Evolutionary conservation across 2,113 vertebrate genomes (phyloP), one percentile per base, ranked within the genome.

Genomic region (Panurus biarmicus): DNA sequence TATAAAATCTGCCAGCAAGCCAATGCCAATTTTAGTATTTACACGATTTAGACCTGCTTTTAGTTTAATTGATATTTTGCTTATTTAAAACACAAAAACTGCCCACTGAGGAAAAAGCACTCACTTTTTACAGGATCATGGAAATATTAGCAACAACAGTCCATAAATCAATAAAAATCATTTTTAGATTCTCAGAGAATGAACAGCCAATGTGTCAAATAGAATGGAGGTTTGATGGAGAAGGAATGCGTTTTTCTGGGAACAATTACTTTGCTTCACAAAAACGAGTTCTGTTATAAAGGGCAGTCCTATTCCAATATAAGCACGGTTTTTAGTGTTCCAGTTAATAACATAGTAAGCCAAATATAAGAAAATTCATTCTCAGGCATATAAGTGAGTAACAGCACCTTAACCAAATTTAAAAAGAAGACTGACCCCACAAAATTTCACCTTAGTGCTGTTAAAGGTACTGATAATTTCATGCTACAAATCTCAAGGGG

Each of bases 121-220:
- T 76, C 25, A 40, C 69, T 85, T 85, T 80, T 83, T 76, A 87
- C 25, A 87, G 57, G 74, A 80, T 80, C 47, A 48, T 47, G 42
- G 74, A 85, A 95, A 95, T 87, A 93, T 56, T 65, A 89, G 51
- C 71, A 96, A 40, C n/a, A 89, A 67, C 89, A 94, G 91, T 36
- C 85, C 50, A 85, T 83, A 94, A 95, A 95, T 95, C 71, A 90
- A 58, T 44, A 85, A 80, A 91, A 81, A 90, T 74, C 0, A 94
- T 72, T 92, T 94, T 89, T 85, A 89, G 51, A 87, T 71, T 94
- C 75, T 38, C 56, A 90, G 36, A 74, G 78, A 89, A 71, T 38
- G 61, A 93, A 71, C 36, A 78, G 53, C 60, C 29, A 73, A 44
- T 38, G 36, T 89, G 65, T 84, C 73, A 93, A 93, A 86, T 0